Percentiles rank a stretch among this genome's conserved stretches.
These are phyloP conservation scores for Sorex fumeus DNA, from an alignment of 2,113 vertebrate species.

Conservation along the genomic window DNA sequence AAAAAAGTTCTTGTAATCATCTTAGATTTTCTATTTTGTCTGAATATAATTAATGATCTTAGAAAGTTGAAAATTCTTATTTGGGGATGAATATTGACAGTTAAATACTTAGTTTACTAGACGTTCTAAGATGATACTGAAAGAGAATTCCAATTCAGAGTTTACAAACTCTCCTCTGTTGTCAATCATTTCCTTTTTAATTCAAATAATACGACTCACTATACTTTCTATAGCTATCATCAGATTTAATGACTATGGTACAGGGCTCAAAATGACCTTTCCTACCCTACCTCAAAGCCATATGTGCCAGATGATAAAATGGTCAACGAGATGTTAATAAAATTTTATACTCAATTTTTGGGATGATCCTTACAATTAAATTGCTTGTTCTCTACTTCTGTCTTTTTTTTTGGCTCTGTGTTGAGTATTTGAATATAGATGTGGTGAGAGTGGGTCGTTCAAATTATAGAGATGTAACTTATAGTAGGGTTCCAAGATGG, in stretches of 20 bases:
- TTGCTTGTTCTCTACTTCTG: background rate
- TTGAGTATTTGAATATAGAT: background rate
- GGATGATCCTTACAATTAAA: background rate
- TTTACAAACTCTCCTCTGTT: background rate
- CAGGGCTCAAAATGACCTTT: background rate
- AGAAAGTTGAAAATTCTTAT: background rate
- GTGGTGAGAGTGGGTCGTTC: background rate
- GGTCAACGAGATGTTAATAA: background rate
- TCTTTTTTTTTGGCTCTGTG: background rate
- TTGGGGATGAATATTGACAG: background rate
- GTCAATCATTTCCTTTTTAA: background rate
- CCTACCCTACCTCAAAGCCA: background rate
- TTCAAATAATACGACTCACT: background rate
- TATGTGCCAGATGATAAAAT: background rate
- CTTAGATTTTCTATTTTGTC: slow-evolving; percentile 31
- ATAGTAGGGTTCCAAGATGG: background rate
- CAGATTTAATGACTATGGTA: background rate
- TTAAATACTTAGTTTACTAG: background rate
- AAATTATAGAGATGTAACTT: background rate
- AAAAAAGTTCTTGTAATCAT: slow-evolving; percentile 4
- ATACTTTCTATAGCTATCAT: background rate
- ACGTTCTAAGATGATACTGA: background rate
- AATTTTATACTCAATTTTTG: background rate
- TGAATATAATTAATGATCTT: slow-evolving; percentile 17
- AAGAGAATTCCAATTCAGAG: background rate